Evolutionary conservation across 2,888 invertebrate genomes (phyloP).

Genomic region (Acleris cristana): DNA sequence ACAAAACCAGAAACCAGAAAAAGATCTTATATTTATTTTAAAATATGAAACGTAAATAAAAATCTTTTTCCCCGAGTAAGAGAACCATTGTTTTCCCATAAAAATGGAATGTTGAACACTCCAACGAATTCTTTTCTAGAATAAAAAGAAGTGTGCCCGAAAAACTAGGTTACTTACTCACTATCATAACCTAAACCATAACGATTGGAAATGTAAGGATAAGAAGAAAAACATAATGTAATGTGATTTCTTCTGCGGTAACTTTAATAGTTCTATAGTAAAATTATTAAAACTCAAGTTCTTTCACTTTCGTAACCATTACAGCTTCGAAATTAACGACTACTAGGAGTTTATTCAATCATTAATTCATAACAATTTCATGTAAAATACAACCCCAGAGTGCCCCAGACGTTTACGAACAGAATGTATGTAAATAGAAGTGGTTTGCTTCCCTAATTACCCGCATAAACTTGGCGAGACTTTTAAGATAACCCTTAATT

Average conservation of each 20-base stretch:
- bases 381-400: too few species aligned
- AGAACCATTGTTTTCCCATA: neutral
- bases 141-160: neutral
- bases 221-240: too few species aligned
- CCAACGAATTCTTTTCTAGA: neutral
- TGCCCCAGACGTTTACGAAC: neutral
- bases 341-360: too few species aligned
- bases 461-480: slow-evolving; percentile 13
- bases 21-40: slow-evolving; percentile 10
- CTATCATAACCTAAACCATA: too few species aligned
- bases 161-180: neutral
- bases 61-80: neutral
- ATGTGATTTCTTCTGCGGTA: too few species aligned
- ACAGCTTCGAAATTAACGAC: too few species aligned
- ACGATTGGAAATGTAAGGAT: too few species aligned
- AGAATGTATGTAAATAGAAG: neutral
- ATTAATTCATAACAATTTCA: too few species aligned
- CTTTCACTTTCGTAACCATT: too few species aligned
- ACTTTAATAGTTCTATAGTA: too few species aligned
- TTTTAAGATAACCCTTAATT: slow-evolving; percentile 5
- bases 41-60: neutral
- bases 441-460: slow-evolving; percentile 16
- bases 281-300: too few species aligned
- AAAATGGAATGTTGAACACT: slow-evolving; percentile 9
- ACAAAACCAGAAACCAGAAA: slow-evolving; percentile 9